phyloP scores from a whole-genome alignment of 2,888 invertebrate species.

The Gastrophysa polygoni region DNA sequence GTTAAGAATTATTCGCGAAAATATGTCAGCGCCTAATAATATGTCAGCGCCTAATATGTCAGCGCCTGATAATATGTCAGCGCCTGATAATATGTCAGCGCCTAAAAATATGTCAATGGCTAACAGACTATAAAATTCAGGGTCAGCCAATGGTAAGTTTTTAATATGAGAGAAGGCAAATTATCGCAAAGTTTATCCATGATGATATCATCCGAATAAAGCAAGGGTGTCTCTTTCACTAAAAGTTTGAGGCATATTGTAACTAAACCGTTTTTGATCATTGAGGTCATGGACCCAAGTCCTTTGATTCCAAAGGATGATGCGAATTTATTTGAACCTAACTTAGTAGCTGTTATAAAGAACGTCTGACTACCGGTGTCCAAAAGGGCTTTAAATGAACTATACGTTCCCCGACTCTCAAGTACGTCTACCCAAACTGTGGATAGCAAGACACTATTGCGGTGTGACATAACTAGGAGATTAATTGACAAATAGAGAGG shows the following conservation, averaged over 20 bases:
- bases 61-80: too few relatives aligned
- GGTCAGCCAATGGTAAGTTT: too few relatives aligned
- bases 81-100: too few relatives aligned
- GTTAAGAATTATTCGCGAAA: too few relatives aligned
- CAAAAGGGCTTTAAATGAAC: background rate
- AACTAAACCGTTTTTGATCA: background rate
- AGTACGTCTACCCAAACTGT: background rate
- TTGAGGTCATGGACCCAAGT: background rate
- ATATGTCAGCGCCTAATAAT: too few relatives aligned
- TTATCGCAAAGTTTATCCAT: background rate
- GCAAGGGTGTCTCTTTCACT: background rate
- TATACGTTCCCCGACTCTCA: background rate
- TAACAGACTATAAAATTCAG: too few relatives aligned
- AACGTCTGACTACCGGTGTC: background rate
- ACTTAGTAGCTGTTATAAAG: background rate
- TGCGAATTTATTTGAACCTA: background rate
- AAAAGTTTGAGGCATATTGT: background rate
- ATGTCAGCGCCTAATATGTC: too few relatives aligned
- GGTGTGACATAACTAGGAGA: background rate
- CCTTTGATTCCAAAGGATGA: background rate
- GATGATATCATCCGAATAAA: background rate
- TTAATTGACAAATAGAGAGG: slow-evolving; percentile 3
- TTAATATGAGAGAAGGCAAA: background rate
- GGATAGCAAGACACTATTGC: background rate
- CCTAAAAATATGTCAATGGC: too few relatives aligned